Conservation (phyloP, 2,888 invertebrate genomes). For the Agrochola macilenta region DNA sequence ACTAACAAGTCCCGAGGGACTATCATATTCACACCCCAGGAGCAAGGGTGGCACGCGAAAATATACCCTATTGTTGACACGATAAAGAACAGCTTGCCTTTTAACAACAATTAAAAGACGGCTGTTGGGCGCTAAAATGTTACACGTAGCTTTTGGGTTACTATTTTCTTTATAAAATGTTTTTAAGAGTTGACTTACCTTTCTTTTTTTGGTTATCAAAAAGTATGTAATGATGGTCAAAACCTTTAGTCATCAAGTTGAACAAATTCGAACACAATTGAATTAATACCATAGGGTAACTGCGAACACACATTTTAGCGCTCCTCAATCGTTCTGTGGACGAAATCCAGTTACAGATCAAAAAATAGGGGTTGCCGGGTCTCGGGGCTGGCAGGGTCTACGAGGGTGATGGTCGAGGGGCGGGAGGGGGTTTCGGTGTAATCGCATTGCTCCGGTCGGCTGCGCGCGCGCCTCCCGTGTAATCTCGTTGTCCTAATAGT, state of each 20-base stretch:
- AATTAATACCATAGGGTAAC: neutral
- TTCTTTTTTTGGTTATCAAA: neutral
- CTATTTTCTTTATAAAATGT: neutral
- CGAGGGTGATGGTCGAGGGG: conserved; percentile 46
- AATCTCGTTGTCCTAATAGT: conserved; percentile 88
- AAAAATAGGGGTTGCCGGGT: conserved; percentile 73
- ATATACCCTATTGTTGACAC: conserved; percentile 34
- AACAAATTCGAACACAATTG: neutral
- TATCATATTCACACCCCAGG: conserved; percentile 38
- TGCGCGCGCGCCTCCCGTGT: conserved; percentile 85
- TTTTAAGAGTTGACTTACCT: neutral
- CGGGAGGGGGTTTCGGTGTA: conserved; percentile 72
- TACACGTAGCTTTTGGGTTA: neutral
- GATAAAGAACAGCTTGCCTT: conserved; percentile 46
- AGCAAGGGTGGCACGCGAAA: conserved; percentile 19
- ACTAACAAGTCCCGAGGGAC: conserved; percentile 79
- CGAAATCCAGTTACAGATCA: conserved; percentile 80
- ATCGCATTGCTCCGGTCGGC: conserved; percentile 84
- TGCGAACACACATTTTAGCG: conserved; percentile 66
- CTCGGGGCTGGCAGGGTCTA: conserved; percentile 59
- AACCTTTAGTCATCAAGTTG: neutral
- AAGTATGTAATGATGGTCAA: neutral
- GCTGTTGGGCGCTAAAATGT: conserved; percentile 61
- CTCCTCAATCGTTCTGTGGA: conserved; percentile 61
- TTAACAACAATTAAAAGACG: conserved; percentile 46